Base-by-base conservation (phyloP, 1,140 invertebrate species). In the Antheraea mylitta region DNA sequence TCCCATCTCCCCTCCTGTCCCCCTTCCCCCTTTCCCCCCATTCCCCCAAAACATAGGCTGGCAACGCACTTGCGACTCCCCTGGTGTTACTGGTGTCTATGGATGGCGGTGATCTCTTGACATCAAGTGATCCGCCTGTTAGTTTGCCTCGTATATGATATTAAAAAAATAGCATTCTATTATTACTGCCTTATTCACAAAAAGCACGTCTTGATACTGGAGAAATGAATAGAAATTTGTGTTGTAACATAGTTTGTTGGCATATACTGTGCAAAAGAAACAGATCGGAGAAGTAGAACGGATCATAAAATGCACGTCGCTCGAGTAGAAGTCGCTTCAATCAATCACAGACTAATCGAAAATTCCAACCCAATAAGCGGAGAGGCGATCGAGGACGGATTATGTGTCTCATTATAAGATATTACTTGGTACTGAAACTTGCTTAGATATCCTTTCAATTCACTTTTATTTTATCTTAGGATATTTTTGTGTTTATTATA, bases 281-380 rank as follows among this genome's bases (percentile, higher is more conserved):
- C 71, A 70, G 77, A 83, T 85, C 77, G 71, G 71, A 85, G 81
- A 86, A 91, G 77, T 85, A 83, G 81, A 87, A 83, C 81, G 78
- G 81, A 87, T 89, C 85, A 89, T 91, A 91, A 91, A 89, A 89
- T 83, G 87, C 87, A 86, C 81, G 80, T 85, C 81, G 77, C 72
- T 79, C 64, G 74, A 81, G 78, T 76, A 82, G 83, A 81, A 87
- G 84, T 86, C 80, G 75, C 78, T 87, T 82, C 87, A 89, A 90
- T 91, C 89, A 91, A 91, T 91, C 89, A 90, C 79, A 81, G 80
- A 82, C 82, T 90, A 89, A 91, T 91, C 85, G 87, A 90, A 91
- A 91, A 91, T 91, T 90, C 87, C 89, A 73, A 81, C 79, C 89
- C 82, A 91, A 87, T 89, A 87, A 87, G 80, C 76, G 76, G 72